Percentiles rank a stretch among this genome's conserved stretches.
Conservation (phyloP, 2,888 invertebrate genomes). For the Eupeodes latifasciatus region DNA sequence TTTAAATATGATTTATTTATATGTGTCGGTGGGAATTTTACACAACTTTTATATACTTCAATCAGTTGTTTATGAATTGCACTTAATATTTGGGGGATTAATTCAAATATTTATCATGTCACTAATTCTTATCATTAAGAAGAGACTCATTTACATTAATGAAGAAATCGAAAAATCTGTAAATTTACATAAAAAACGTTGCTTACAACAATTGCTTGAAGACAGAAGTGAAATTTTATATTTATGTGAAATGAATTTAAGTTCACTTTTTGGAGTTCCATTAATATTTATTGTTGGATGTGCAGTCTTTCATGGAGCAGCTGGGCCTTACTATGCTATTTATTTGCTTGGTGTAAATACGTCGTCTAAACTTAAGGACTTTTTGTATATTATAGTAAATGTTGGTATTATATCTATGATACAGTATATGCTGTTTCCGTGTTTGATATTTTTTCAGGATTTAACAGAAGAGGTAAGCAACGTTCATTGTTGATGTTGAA, state of each 20-base stretch:
- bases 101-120: background rate
- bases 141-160: background rate
- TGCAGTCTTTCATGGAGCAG: background rate
- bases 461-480: slow-evolving; percentile 6
- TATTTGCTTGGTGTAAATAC: background rate
- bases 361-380: background rate
- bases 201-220: background rate
- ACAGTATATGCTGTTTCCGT: slow-evolving; percentile 1
- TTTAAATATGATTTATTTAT: background rate
- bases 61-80: background rate
- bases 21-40: background rate
- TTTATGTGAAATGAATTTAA: slow-evolving; percentile 8
- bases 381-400: background rate
- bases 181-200: background rate
- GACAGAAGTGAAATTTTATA: background rate
- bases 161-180: background rate
- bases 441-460: background rate
- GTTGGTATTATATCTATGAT: background rate
- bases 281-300: background rate
- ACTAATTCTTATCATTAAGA: background rate
- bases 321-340: background rate
- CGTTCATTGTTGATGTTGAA: too few species aligned
- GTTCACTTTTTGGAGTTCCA: slow-evolving; percentile 10
- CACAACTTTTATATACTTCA: background rate
- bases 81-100: background rate